Base-by-base conservation (phyloP, 2,888 invertebrate species). In the Ariolimax columbianus region DNA sequence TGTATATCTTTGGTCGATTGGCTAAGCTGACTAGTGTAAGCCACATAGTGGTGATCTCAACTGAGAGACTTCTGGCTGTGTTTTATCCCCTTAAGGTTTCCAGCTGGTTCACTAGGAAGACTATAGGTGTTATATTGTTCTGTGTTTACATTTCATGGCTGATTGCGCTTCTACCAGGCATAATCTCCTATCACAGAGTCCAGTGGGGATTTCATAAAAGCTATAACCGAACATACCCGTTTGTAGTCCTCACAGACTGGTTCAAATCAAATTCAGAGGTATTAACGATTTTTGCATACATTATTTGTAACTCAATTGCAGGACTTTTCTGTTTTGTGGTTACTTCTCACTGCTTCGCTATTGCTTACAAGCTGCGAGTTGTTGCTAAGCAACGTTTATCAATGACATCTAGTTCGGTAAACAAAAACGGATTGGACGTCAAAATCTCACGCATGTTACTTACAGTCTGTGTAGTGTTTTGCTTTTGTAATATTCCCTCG, bases 391-490 rank as follows among this genome's bases (percentile, higher is more conserved):
- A 47, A 51, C 47, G 75, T 6, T 6, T 23, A 4, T 36, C 75
- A 47, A 43, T 75, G 47, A 47, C 47, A 14, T 43, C 75, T 4
- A 11, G 19, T 30, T 6, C n/a, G 17, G 7, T 30, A 30, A 19
- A 47, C 30, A 51, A 30, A 36, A 72, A 40, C n/a, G 51, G 47
- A n/a, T 30, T 3, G 1, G 75, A 75, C 19, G 30, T n/a, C 47
- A 75, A 75, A 47, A 30, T 75, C 11, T 43, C 47, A 30, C 47
- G 47, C 7, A 75, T 75, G 75, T 51, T 75, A 23, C 75, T 75
- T 19, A 47, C 19, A 30, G 47, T 75, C 30, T 75, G 75, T 30
- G 30, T 43, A 17, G 47, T 47, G 11, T 75, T 47, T 47, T 36
- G 30, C 33, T 14, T 23, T n/a, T 75, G 30, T n/a, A 47, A 51